Base-by-base conservation (phyloP, 2,888 invertebrate species). In the Patella caerulea region DNA sequence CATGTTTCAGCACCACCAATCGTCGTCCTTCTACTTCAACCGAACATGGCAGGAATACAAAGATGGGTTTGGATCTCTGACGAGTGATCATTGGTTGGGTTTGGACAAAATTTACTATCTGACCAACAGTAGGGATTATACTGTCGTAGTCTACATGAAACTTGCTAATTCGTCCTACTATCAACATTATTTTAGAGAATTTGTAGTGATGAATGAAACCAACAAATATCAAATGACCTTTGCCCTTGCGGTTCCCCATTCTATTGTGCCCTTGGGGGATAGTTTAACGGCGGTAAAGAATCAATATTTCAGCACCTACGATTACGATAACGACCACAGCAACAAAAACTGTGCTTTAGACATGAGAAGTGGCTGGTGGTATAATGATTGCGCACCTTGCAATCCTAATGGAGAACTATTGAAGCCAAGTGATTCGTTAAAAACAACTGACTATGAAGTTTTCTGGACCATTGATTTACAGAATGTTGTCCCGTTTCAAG, bases 61-160 rank as follows among this genome's bases (percentile, higher is more conserved):
- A 74, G 74, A 74, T 1, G 74, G 74, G 2, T 74, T 74, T 52
- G 74, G 74, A 14, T 45, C 34, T 1, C 19, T 29, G 12, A 45
- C 74, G 15, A 19, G 45, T 45, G 52, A 74, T 19, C 69, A 74
- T 52, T 74, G 74, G 74, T 19, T 74, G 19, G 74, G 74, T 4
- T n/a, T 74, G 11, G 45, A 74, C 34, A 74, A 52, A 12, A 69
- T 74, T 5, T 11, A 59, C 17, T 52, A 29, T 5, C 59, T 74
- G 5, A 45, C n/a, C 52, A 65, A 45, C 4, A 69, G 65, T 12
- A 29, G 15, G 5, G 52, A 17, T 17, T 65, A 19, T 74, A 34
- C 34, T 19, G 11, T 69, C 12, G 3, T 59, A n/a, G 17, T 52
- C 65, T 19, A 65, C 24, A 65, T 65, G 65, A n/a, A 19, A 19